Conservation (phyloP, 2,888 invertebrate species). For the Unio delphinus region DNA sequence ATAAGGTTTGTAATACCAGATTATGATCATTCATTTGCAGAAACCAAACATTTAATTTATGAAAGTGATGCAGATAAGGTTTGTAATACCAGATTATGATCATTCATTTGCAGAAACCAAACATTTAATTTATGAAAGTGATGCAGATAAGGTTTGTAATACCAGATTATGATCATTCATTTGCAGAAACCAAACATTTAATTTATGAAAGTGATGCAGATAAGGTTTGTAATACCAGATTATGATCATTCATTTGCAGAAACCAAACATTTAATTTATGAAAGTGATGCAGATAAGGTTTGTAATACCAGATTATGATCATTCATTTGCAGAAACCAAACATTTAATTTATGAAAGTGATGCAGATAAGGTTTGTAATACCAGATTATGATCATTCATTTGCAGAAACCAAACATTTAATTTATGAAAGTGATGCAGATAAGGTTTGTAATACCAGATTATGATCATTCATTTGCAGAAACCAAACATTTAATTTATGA, state of each 20-base stretch:
- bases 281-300: slow-evolving; percentile 91
- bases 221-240: slow-evolving; percentile 85
- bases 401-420: slow-evolving; percentile 94
- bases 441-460: slow-evolving; percentile 89
- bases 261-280: slow-evolving; percentile 93
- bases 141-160: slow-evolving; percentile 87
- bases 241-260: slow-evolving; percentile 98
- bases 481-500: slow-evolving; percentile 95
- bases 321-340: slow-evolving; percentile 95
- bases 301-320: slow-evolving; percentile 95
- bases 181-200: slow-evolving; percentile 95
- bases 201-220: slow-evolving; percentile 94
- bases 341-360: slow-evolving; percentile 97
- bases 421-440: slow-evolving; percentile 94
- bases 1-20: slow-evolving; percentile 89
- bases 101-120: slow-evolving; percentile 96
- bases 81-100: slow-evolving; percentile 94
- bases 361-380: slow-evolving; percentile 83
- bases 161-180: slow-evolving; percentile 95
- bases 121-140: slow-evolving; percentile 95
- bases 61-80: slow-evolving; percentile 92
- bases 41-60: slow-evolving; percentile 93
- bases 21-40: slow-evolving; percentile 97
- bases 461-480: slow-evolving; percentile 97
- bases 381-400: slow-evolving; percentile 97